Percentiles rank a stretch among this genome's conserved stretches.
These are phyloP conservation scores for Platanista minor DNA, from an alignment of 2,113 vertebrate genomes.

Conservation along the genomic window DNA sequence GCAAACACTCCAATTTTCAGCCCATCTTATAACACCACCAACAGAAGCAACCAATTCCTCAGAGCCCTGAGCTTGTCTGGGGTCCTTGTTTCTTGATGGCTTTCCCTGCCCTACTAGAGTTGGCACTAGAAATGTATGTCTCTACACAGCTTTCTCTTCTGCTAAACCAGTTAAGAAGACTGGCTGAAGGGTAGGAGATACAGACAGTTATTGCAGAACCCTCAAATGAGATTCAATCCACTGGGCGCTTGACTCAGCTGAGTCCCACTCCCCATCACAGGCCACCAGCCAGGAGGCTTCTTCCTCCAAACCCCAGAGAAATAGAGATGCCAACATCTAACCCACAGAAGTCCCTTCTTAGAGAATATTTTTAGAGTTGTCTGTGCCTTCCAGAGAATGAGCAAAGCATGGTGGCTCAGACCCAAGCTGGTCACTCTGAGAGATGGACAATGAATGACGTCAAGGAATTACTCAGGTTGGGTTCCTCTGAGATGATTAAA, in stretches of 20 bases:
- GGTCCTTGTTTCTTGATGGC: neutral
- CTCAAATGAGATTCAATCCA: neutral
- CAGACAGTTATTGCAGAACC: neutral
- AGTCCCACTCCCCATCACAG: neutral
- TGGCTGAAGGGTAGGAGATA: neutral
- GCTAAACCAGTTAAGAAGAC: neutral
- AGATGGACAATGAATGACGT: slow-evolving; percentile 63
- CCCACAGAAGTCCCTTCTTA: slow-evolving; percentile 45
- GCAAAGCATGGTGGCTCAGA: slow-evolving; percentile 54
- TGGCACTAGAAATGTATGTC: neutral
- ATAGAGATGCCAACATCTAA: slow-evolving; percentile 36
- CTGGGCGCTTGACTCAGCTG: neutral
- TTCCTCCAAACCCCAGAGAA: slow-evolving; percentile 5
- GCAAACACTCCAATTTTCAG: neutral
- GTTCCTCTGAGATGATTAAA: slow-evolving; percentile 66
- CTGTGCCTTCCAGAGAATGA: slow-evolving; percentile 66
- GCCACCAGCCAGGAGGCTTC: neutral
- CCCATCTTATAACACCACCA: neutral
- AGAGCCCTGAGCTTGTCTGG: neutral
- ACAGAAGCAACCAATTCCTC: neutral
- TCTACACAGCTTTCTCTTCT: neutral
- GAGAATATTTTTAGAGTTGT: slow-evolving; percentile 70
- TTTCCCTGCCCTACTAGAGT: neutral
- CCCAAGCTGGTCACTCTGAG: slow-evolving; percentile 60
- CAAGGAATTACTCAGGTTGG: slow-evolving; percentile 72